These are phyloP conservation scores for Diaprepes abbreviatus DNA, from an alignment of 2,888 invertebrate genomes.

Conservation along the genomic window DNA sequence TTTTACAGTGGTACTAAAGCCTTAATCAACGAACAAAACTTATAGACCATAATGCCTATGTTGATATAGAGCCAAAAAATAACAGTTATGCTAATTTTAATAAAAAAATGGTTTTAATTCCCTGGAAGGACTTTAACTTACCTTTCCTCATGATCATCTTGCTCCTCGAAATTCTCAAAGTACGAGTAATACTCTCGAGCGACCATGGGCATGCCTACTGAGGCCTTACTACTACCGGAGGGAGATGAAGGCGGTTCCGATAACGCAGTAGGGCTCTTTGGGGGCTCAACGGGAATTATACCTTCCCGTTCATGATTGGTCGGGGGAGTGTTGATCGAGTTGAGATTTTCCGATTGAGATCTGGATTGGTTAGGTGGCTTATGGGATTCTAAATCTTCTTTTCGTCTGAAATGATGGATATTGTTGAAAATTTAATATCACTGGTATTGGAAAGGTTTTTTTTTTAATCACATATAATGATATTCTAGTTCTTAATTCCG, in stretches of 20 bases:
- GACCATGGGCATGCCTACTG: neutral
- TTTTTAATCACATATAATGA: no score
- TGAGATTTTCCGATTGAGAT: constrained; percentile 60
- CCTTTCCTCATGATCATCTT: constrained; percentile 76
- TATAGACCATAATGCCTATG: no score
- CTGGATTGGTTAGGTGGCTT: constrained; percentile 41
- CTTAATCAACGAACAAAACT: no score
- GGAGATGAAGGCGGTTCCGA: constrained; percentile 20
- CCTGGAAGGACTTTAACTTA: no score
- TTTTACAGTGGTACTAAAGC: no score
- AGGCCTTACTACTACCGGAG: constrained; percentile 44
- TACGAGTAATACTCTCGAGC: constrained; percentile 76
- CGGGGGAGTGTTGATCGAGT: constrained; percentile 66
- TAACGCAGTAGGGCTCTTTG: constrained; percentile 1
- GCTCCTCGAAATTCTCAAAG: constrained; percentile 76
- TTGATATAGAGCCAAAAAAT: no score
- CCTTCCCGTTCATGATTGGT: constrained; percentile 78
- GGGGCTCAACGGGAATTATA: constrained; percentile 6
- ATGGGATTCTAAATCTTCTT: constrained; percentile 53
- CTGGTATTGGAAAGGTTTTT: no score
- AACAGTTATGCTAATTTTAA: no score
- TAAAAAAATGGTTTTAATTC: no score
- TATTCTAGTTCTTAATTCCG: no score
- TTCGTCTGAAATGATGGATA: constrained; percentile 50
- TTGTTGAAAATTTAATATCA: no score